A percentile compares a stretch with the other conserved stretches of the same genome.
Conservation (phyloP, 2,888 invertebrate genomes). For the Linnaemya tessellans region DNA sequence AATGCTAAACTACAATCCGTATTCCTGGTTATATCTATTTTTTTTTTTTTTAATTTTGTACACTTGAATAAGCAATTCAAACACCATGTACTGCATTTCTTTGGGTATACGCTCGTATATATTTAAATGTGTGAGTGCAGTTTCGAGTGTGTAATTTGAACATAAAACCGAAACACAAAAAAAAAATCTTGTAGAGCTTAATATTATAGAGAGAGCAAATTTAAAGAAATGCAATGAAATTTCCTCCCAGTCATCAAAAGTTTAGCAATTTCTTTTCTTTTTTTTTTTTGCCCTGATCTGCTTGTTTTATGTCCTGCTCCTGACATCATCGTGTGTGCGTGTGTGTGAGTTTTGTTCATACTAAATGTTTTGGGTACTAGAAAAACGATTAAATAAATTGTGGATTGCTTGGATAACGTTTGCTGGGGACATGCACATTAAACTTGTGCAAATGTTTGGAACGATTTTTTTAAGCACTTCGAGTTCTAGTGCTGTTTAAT, state of each 20-base stretch:
- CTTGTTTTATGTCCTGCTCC: conserved; percentile 22
- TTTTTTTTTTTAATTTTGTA: conserved; percentile 4
- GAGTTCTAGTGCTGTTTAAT: not conserved
- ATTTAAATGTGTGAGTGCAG: conserved; percentile 3
- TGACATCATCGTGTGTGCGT: not conserved
- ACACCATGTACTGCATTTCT: not conserved
- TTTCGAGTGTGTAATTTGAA: conserved; percentile 17
- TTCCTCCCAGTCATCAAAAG: conserved; percentile 38
- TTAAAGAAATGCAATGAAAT: not conserved
- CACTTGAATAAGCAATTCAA: conserved; percentile 46
- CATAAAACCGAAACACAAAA: conserved; percentile 12
- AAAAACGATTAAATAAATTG: conserved; percentile 60
- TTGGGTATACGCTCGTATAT: not conserved
- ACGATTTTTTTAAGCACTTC: not conserved
- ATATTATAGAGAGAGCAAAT: not conserved
- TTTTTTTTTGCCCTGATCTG: not conserved
- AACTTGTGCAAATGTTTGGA: conserved; percentile 39
- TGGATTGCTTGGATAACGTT: conserved; percentile 50
- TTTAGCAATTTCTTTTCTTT: not conserved
- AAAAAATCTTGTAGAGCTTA: not conserved
- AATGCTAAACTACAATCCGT: conserved; percentile 23
- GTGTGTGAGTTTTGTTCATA: conserved; percentile 12
- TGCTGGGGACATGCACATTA: conserved; percentile 44
- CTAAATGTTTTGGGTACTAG: conserved; percentile 29
- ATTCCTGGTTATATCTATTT: not conserved